Percentiles rank a stretch among this genome's conserved stretches.
Evolutionary conservation across 2,113 vertebrate species (phyloP).

Genomic region (Lasiurus borealis): DNA sequence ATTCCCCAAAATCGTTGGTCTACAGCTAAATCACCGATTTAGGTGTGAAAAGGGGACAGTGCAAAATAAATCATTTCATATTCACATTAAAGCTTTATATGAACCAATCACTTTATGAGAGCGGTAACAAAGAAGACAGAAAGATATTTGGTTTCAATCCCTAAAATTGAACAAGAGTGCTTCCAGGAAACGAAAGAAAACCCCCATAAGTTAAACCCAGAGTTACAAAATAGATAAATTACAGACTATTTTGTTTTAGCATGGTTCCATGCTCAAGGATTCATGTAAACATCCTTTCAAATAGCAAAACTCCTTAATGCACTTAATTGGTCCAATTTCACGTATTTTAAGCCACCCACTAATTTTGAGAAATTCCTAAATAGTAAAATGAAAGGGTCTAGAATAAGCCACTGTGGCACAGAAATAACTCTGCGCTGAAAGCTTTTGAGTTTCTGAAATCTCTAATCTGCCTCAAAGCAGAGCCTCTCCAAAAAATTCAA

Average conservation of each 20-base stretch:
- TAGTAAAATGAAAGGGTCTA: conserved; percentile 36
- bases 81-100: background rate
- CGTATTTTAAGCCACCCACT: background rate
- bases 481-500: background rate
- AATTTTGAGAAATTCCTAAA: conserved; percentile 24
- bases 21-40: background rate
- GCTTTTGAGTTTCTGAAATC: background rate
- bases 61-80: background rate
- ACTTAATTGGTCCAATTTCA: background rate
- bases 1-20: background rate
- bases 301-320: background rate
- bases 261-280: conserved; percentile 34
- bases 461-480: background rate
- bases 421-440: background rate
- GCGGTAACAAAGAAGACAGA: background rate
- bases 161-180: background rate
- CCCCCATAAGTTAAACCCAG: background rate
- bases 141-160: background rate
- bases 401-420: background rate
- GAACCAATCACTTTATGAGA: background rate
- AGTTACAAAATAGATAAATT: background rate
- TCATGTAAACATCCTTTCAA: conserved; percentile 19
- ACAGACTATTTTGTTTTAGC: background rate
- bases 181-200: background rate
- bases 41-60: background rate